A percentile compares a stretch with the other conserved stretches of the same genome.
Conservation (phyloP, 2,113 vertebrate genomes). For the Siphamia tubifer region DNA sequence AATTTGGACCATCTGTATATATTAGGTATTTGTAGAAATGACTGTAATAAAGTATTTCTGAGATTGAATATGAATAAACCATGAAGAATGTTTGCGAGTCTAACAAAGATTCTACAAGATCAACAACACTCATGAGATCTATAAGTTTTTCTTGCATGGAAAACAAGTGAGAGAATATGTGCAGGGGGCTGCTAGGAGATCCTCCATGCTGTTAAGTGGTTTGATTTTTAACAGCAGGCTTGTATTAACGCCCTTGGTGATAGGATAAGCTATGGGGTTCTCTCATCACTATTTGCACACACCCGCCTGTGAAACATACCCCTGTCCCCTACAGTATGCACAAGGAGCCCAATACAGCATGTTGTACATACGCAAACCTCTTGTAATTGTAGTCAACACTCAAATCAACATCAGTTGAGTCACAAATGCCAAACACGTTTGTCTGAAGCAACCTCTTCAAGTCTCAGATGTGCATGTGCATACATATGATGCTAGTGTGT, state of each 20-base stretch:
- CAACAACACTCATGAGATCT: too few species aligned
- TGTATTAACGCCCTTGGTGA: conserved; percentile 18
- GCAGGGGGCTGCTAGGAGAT: background rate
- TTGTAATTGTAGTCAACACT: background rate
- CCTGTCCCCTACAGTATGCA: background rate
- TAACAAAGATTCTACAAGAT: too few species aligned
- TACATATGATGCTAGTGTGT: conserved; percentile 32
- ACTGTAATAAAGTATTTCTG: too few species aligned
- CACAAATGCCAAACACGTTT: conserved; percentile 17
- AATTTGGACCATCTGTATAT: too few species aligned
- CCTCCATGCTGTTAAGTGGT: conserved; percentile 10
- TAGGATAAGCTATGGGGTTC: background rate
- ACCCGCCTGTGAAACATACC: background rate
- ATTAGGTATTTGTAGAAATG: too few species aligned
- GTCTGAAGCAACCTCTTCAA: conserved; percentile 4
- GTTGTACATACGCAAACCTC: background rate
- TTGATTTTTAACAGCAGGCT: conserved; percentile 41
- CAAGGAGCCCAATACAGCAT: background rate
- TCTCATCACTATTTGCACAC: background rate
- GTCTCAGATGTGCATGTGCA: background rate
- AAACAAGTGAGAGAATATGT: background rate
- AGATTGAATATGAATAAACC: too few species aligned
- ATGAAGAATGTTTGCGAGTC: too few species aligned
- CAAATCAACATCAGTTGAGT: background rate
- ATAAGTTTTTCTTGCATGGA: background rate